Evolutionary conservation across 2,888 invertebrate genomes (phyloP).

Genomic region (Phyllotreta cruciferae): DNA sequence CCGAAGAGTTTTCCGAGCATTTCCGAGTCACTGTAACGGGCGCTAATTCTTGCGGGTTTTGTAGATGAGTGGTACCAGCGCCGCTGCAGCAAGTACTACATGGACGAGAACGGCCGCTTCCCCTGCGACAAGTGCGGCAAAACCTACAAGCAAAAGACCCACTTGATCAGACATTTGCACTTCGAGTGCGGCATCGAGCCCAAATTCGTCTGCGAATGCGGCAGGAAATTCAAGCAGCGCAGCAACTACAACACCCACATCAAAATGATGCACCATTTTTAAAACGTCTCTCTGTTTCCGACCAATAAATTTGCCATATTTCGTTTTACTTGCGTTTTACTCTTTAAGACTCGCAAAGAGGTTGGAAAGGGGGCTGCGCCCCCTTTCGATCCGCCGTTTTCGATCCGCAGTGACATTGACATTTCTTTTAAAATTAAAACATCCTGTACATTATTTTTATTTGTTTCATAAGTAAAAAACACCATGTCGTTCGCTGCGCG

Average conservation of each 20-base stretch:
- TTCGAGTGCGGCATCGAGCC: slow-evolving; percentile 46
- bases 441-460: slow-evolving; percentile 7
- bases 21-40: no score
- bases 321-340: neutral
- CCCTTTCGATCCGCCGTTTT: no score
- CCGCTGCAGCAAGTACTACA: slow-evolving; percentile 18
- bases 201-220: slow-evolving; percentile 24
- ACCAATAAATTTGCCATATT: neutral
- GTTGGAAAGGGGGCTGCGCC: no score
- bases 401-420: no score
- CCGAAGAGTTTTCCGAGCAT: neutral
- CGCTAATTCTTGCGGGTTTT: neutral
- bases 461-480: no score
- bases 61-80: slow-evolving; percentile 16
- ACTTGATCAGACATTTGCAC: slow-evolving; percentile 48
- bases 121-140: slow-evolving; percentile 39
- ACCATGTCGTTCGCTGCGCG: no score
- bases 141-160: slow-evolving; percentile 47
- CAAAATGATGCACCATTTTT: slow-evolving; percentile 24
- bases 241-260: slow-evolving; percentile 25
- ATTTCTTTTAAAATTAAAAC: no score
- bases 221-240: slow-evolving; percentile 24
- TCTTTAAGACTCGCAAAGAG: neutral
- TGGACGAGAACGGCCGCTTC: slow-evolving; percentile 28
- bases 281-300: neutral